Evolutionary conservation across 1,140 invertebrate species (phyloP).

Genomic region (Brachionus sp.): DNA sequence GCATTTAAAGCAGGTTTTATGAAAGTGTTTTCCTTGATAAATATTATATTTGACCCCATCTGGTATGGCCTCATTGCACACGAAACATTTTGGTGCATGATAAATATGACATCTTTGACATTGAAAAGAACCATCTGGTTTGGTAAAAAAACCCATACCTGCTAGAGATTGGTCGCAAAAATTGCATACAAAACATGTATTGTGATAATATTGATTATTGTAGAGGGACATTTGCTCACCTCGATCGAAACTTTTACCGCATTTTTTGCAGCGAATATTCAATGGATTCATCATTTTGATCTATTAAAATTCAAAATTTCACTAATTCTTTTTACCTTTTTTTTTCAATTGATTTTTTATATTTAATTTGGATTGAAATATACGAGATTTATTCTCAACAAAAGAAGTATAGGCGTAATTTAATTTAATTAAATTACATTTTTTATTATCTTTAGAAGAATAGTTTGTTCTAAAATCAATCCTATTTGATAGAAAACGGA

Average conservation of each 20-base stretch:
- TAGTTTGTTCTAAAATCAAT: not conserved
- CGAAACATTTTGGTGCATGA: slow-evolving; percentile 33
- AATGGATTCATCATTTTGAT: slow-evolving; percentile 46
- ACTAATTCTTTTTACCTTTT: not conserved
- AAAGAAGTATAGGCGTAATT: not conserved
- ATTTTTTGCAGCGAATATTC: slow-evolving; percentile 41
- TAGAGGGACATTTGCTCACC: slow-evolving; percentile 45
- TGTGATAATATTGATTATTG: slow-evolving; percentile 35
- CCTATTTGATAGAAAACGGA: not conserved
- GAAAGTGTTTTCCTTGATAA: slow-evolving; percentile 46
- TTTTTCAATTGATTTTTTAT: slow-evolving; percentile 2
- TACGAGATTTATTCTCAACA: not conserved
- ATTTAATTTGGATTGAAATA: not conserved
- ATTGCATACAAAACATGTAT: slow-evolving; percentile 36
- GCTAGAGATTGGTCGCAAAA: slow-evolving; percentile 37
- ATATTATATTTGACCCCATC: slow-evolving; percentile 43
- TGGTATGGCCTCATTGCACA: slow-evolving; percentile 36
- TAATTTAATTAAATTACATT: not conserved
- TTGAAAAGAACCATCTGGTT: slow-evolving; percentile 42
- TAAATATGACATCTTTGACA: slow-evolving; percentile 42
- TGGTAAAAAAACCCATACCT: slow-evolving; percentile 10
- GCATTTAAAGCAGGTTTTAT: slow-evolving; percentile 41
- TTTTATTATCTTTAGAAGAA: not conserved
- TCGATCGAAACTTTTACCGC: slow-evolving; percentile 41
- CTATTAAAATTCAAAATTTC: not conserved